phyloP scores from a whole-genome alignment of 2,113 vertebrate genomes.

The Meriones unguiculatus region DNA sequence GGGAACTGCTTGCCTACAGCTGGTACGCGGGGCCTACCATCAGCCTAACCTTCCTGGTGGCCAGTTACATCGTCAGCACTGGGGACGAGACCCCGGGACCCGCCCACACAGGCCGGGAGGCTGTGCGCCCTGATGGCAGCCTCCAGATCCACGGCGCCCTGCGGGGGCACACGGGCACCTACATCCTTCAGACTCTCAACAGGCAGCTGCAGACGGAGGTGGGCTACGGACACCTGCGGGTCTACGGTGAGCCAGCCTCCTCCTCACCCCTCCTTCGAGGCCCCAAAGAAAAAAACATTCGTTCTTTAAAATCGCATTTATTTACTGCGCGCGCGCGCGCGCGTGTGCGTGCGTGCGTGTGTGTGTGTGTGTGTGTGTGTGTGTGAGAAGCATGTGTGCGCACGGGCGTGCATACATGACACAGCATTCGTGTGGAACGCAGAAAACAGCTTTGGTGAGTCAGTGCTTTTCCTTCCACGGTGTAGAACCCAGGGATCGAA shows the following conservation, averaged over 20 bases:
- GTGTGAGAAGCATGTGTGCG: not conserved
- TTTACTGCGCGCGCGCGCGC: not conserved
- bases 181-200: slow-evolving; percentile 80
- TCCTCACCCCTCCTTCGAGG: not conserved
- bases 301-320: not conserved
- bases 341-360: not conserved
- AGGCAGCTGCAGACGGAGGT: slow-evolving; percentile 82
- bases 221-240: slow-evolving; percentile 79
- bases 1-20: slow-evolving; percentile 75
- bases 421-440: no score
- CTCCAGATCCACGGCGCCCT: slow-evolving; percentile 66
- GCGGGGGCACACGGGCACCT: slow-evolving; percentile 74
- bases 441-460: not conserved
- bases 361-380: not conserved
- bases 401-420: not conserved
- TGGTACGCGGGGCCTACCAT: slow-evolving; percentile 75
- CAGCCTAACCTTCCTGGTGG: slow-evolving; percentile 69
- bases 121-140: slow-evolving; percentile 64
- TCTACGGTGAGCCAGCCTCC: slow-evolving; percentile 78
- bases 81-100: slow-evolving; percentile 74
- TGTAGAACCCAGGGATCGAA: not conserved
- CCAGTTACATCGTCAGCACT: slow-evolving; percentile 78
- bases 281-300: not conserved
- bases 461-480: not conserved
- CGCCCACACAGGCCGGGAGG: slow-evolving; percentile 73